Base-by-base conservation (phyloP, 2,113 vertebrate species). In the Oreotrochilus melanogaster region DNA sequence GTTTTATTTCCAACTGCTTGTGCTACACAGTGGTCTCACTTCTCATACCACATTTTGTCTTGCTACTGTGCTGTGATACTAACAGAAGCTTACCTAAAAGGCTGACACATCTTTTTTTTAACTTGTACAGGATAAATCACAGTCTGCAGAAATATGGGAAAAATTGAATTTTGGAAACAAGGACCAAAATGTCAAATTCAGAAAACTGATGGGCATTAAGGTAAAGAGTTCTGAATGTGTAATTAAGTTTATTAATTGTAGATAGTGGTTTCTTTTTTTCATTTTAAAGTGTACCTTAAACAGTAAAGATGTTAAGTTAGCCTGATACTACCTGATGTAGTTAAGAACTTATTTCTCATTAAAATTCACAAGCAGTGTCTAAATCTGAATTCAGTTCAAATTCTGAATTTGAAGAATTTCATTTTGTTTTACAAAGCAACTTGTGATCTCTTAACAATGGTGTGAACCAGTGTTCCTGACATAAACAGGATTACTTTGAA, bases 101-200 rank as follows among this genome's bases (percentile, higher is more conserved):
- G 10, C 7, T 82, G 45, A 89, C 54, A 3, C 0, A n/a, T 48
- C 0, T 42, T 13, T 47, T 47, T 47, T 90, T 78, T 10, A 56
- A 25, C 79, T 91, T 62, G 83, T 96, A 58, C 89, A 99, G 99
- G 99, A 99, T 95, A 99, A 99, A 95, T 99, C 99, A 8, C 99
- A 99, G 90, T 99, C 99, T 83, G 99, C 99, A 88, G 99, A 99
- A 98, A 98, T 99, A 93, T 99, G 99, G 99, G 99, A 99, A 96
- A 99, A 99, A 61, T 67, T 99, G 11, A 99, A 99, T 97, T 99
- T 99, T 97, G 99, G 99, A 96, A 99, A 99, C 96, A 99, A 99
- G 98, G 99, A 99, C 99, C 99, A 99, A 99, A 99, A 99, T 89
- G 99, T 99, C 45, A 99, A 99, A 97, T 99, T 99, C 97, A 99